Conservation (phyloP, 2,888 invertebrate species). For the Augochlorella aurata region DNA sequence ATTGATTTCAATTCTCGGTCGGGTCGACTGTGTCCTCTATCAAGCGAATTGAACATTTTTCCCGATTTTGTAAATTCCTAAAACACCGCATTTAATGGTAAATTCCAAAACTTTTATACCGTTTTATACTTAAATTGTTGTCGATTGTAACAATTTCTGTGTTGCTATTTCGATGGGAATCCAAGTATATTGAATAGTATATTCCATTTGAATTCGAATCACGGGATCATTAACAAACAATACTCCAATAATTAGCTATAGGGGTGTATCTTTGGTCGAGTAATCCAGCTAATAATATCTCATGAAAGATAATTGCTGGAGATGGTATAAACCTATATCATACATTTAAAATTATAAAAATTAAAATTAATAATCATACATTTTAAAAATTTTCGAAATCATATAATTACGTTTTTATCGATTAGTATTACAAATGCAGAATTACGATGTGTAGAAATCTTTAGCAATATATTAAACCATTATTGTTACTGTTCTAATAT, state of each 20-base stretch:
- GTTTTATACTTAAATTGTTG: constrained; percentile 20
- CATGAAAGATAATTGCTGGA: constrained; percentile 15
- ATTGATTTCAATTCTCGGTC: neutral
- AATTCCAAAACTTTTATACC: neutral
- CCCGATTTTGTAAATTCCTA: constrained; percentile 14
- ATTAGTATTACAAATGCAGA: neutral
- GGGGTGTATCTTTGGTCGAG: constrained; percentile 28
- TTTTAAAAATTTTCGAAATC: too few relatives aligned
- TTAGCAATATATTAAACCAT: neutral
- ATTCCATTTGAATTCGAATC: constrained; percentile 3
- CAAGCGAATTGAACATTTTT: constrained; percentile 12
- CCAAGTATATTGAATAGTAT: neutral
- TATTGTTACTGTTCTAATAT: neutral
- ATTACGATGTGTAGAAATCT: neutral
- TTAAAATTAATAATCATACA: neutral
- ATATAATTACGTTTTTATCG: constrained; percentile 3
- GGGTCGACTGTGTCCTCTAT: constrained; percentile 18
- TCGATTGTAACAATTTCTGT: neutral
- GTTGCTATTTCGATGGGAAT: neutral
- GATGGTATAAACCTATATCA: neutral
- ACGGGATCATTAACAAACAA: too few relatives aligned
- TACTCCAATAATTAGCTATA: constrained; percentile 30
- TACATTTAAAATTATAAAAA: too few relatives aligned
- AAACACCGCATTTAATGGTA: constrained; percentile 21
- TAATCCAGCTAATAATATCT: constrained; percentile 6